These are phyloP conservation scores for Eupithecia tripunctaria DNA, from an alignment of 2,888 invertebrate genomes.

Conservation along the genomic window DNA sequence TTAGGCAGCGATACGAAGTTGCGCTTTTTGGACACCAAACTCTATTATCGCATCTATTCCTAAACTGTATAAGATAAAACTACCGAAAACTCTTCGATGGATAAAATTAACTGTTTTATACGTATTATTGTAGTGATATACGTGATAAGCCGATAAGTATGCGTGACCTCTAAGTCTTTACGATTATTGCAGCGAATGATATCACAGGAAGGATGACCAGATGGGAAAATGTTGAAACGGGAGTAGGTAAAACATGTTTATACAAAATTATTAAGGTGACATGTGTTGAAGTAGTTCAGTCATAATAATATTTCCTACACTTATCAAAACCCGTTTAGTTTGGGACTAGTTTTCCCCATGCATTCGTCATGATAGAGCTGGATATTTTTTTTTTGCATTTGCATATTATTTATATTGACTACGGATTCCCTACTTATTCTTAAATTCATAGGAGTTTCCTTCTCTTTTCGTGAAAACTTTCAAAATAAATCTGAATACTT, in stretches of 20 bases:
- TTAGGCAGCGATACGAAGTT: too few species aligned
- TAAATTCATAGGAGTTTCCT: not conserved
- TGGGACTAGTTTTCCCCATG: not conserved
- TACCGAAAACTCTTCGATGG: too few species aligned
- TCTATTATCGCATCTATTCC: too few species aligned
- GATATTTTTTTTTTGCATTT: too few species aligned
- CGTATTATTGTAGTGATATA: not conserved
- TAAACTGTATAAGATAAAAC: too few species aligned
- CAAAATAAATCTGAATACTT: slow-evolving; percentile 21
- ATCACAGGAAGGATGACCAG: not conserved
- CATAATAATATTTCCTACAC: not conserved
- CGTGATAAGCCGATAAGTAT: not conserved
- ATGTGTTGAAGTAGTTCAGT: not conserved
- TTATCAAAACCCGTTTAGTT: not conserved
- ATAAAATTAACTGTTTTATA: too few species aligned
- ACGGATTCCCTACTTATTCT: not conserved
- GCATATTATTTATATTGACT: too few species aligned
- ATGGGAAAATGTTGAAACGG: too few species aligned
- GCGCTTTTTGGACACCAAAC: too few species aligned
- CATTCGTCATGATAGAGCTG: too few species aligned
- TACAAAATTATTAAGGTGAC: not conserved
- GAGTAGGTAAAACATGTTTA: not conserved
- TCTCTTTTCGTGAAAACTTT: not conserved
- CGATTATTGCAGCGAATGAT: not conserved
- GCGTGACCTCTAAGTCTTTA: not conserved